Conservation (phyloP, 1,140 invertebrate genomes). For the Drosophila baimaii region DNA sequence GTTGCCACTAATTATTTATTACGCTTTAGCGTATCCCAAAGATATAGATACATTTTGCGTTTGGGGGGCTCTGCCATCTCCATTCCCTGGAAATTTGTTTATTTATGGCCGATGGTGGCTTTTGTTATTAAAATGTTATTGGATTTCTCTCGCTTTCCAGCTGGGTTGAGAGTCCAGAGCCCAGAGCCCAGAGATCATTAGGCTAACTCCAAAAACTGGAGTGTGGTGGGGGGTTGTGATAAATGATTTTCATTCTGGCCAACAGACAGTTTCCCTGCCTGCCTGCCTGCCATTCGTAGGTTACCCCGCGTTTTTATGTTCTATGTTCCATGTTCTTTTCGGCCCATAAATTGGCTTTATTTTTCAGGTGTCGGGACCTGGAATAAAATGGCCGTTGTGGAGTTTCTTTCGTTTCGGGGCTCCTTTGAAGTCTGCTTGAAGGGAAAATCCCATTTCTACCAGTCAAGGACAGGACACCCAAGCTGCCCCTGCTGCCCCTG, state of each 20-base stretch:
- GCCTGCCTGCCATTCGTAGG: slow-evolving; percentile 49
- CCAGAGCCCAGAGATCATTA: slow-evolving; percentile 60
- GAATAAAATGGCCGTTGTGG: slow-evolving; percentile 43
- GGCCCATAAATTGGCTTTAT: slow-evolving; percentile 62
- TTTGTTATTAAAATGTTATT: slow-evolving; percentile 82
- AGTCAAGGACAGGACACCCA: slow-evolving; percentile 73
- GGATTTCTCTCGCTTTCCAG: slow-evolving; percentile 81
- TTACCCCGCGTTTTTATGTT: slow-evolving; percentile 16
- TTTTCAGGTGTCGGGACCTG: slow-evolving; percentile 40
- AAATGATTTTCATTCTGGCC: slow-evolving; percentile 65
- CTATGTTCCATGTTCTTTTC: slow-evolving; percentile 33
- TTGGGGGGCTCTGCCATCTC: slow-evolving; percentile 33
- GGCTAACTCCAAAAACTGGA: slow-evolving; percentile 2
- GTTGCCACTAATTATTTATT: slow-evolving; percentile 76
- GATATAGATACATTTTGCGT: slow-evolving; percentile 75
- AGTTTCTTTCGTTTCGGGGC: slow-evolving; percentile 19
- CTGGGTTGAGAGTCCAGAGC: slow-evolving; percentile 43
- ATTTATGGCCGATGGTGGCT: slow-evolving; percentile 73
- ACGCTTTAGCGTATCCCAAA: slow-evolving; percentile 35
- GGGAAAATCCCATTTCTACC: neutral
- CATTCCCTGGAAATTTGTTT: slow-evolving; percentile 73
- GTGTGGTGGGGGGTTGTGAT: slow-evolving; percentile 59
- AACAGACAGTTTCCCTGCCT: slow-evolving; percentile 50
- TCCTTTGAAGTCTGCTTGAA: slow-evolving; percentile 32
- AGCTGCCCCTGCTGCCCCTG: slow-evolving; percentile 40